Conservation (phyloP, 1,140 invertebrate species). For the Lepidurus apus region DNA sequence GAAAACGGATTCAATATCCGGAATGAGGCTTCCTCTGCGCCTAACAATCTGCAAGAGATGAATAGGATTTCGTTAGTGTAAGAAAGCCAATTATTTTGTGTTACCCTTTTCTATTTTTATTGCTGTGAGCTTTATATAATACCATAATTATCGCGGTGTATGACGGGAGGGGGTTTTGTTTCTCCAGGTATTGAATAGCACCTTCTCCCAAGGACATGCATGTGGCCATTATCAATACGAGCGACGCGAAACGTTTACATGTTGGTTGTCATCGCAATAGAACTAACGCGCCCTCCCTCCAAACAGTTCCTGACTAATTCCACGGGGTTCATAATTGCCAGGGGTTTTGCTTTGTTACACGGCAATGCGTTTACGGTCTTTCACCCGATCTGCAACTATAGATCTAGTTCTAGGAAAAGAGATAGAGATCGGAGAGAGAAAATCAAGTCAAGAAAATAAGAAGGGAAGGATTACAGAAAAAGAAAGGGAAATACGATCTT, state of each 20-base stretch:
- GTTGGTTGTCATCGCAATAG: no score
- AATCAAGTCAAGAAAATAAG: neutral
- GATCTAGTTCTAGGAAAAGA: neutral
- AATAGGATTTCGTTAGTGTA: neutral
- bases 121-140: no score
- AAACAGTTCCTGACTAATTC: neutral
- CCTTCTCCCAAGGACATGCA: no score
- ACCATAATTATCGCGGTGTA: no score
- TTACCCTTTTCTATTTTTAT: no score
- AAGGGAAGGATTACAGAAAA: neutral
- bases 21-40: neutral
- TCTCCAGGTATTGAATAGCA: no score
- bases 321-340: neutral
- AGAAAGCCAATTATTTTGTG: no score
- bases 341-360: neutral
- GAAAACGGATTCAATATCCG: neutral
- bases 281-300: no score
- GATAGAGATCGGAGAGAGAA: neutral
- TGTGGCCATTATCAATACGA: no score
- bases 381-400: neutral
- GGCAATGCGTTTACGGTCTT: conserved; percentile 5
- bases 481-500: neutral
- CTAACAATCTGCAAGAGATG: neutral
- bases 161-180: no score
- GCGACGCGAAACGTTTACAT: no score